Evolutionary conservation across 2,113 vertebrate species (phyloP).

Genomic region (Coracopsis vasa): DNA sequence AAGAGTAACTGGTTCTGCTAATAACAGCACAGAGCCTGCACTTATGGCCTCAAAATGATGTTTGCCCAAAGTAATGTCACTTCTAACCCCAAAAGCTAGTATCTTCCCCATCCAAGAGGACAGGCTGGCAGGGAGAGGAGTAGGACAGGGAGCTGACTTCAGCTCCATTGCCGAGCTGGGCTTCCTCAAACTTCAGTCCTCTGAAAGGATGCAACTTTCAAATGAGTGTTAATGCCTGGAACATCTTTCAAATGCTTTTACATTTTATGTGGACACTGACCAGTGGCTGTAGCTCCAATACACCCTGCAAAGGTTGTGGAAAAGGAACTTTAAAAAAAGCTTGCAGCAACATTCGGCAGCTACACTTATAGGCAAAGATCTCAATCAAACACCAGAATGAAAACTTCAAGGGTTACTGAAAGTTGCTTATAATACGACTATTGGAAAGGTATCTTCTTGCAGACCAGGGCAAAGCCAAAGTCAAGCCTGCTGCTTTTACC

Average conservation of each 20-base stretch:
- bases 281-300: accelerated
- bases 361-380: neutral
- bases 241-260: neutral
- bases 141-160: neutral
- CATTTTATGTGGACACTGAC: neutral
- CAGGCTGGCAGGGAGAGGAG: neutral
- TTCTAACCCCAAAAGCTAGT: neutral
- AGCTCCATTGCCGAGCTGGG: neutral
- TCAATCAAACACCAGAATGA: neutral
- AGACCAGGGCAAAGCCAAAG: neutral
- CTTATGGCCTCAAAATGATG: accelerated
- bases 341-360: neutral
- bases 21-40: neutral
- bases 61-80: neutral
- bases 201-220: neutral
- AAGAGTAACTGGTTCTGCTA: neutral
- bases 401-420: neutral
- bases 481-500: neutral
- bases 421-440: neutral
- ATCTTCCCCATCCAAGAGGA: neutral
- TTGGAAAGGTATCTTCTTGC: neutral
- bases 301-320: neutral
- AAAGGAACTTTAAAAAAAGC: neutral
- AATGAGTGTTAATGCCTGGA: accelerated
- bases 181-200: neutral